These are phyloP conservation scores for Stictonetta naevosa DNA, from an alignment of 2,113 vertebrate species.

Conservation along the genomic window DNA sequence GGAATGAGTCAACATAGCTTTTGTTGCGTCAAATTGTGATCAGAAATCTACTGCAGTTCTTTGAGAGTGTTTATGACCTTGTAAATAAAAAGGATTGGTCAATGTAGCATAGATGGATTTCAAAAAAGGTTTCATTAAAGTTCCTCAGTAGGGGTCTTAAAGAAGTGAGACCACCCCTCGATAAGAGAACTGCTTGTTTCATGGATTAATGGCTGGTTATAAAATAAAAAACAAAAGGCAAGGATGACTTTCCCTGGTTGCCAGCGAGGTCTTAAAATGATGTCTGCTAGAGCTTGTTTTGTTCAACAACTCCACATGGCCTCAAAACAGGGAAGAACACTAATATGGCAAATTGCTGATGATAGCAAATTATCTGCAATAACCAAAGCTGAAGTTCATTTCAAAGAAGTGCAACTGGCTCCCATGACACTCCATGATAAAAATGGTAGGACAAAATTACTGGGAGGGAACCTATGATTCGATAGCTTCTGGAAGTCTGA, in stretches of 20 bases:
- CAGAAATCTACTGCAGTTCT: constrained; percentile 12
- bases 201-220: neutral
- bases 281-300: neutral
- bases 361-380: neutral
- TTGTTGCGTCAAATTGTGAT: neutral
- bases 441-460: neutral
- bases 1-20: neutral
- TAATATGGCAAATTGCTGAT: neutral
- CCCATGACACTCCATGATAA: neutral
- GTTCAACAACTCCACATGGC: neutral
- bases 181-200: neutral
- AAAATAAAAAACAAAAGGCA: neutral
- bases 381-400: neutral
- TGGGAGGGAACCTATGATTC: neutral
- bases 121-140: neutral
- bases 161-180: neutral
- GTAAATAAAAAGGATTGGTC: neutral
- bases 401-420: neutral
- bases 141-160: neutral
- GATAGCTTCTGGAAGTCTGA: neutral
- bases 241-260: neutral
- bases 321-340: neutral
- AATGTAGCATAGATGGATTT: neutral
- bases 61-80: neutral
- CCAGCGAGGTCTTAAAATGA: neutral